Evolutionary conservation across 2,797 vertebrate genomes (phyloP).

Genomic region (Trematomus bernacchii): DNA sequence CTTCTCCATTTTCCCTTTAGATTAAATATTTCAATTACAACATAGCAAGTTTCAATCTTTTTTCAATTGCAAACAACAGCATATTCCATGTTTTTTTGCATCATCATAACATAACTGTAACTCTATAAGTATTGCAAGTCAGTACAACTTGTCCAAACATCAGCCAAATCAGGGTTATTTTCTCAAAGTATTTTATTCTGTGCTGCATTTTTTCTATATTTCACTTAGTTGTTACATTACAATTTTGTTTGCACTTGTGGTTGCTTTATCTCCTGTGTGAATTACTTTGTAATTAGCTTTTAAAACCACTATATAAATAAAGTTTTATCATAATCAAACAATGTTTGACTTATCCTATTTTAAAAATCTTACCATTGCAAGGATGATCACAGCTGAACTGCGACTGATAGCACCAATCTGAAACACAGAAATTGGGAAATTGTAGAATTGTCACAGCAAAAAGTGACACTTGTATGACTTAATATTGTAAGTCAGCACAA

Average conservation of each 20-base stretch:
- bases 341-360: neutral
- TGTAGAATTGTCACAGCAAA: neutral
- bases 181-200: neutral
- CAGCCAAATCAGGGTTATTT: neutral
- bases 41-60: neutral
- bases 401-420: conserved; percentile 86
- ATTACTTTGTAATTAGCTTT: neutral
- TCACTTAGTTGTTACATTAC: neutral
- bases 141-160: neutral
- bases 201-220: neutral
- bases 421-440: conserved; percentile 39
- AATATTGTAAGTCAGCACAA: neutral
- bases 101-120: neutral
- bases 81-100: too few relatives aligned
- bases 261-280: neutral
- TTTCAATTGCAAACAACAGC: too few relatives aligned
- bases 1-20: neutral
- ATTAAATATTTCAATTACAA: conserved; percentile 6
- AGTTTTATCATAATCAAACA: neutral
- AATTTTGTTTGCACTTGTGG: neutral
- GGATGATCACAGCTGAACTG: conserved; percentile 74
- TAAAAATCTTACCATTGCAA: conserved; percentile 79
- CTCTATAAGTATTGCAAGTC: neutral
- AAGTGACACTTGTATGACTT: neutral
- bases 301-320: neutral